phyloP scores from a whole-genome alignment of 1,140 invertebrate genomes.

The Argopecten irradians region DNA sequence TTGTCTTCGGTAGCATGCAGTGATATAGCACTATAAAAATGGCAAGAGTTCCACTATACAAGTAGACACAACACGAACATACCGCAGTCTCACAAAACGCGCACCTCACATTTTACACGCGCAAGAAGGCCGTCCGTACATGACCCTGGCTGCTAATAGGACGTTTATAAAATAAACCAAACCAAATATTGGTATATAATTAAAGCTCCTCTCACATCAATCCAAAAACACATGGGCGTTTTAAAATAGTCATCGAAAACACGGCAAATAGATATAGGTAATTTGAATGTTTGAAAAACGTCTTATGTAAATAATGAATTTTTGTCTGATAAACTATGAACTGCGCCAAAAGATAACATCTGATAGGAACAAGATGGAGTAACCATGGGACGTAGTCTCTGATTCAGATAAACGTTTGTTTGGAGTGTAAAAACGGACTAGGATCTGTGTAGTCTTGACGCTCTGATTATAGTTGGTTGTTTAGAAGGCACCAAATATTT shows the following conservation, averaged over 20 bases:
- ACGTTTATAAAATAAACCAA: too few relatives aligned
- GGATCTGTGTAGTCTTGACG: not conserved
- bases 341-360: slow-evolving; percentile 7
- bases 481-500: not conserved
- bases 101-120: too few relatives aligned
- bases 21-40: too few relatives aligned
- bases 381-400: not conserved
- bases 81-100: too few relatives aligned
- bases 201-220: too few relatives aligned
- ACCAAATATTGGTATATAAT: too few relatives aligned
- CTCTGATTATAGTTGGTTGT: not conserved
- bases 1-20: too few relatives aligned
- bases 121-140: too few relatives aligned
- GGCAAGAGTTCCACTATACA: too few relatives aligned
- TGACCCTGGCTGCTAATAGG: too few relatives aligned
- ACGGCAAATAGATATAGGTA: not conserved
- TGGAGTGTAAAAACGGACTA: not conserved
- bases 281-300: not conserved
- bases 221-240: too few relatives aligned
- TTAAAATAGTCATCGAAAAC: not conserved
- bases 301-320: slow-evolving; percentile 19
- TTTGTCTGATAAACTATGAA: not conserved
- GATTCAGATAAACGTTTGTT: slow-evolving; percentile 21
- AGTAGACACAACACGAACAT: too few relatives aligned
- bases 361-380: slow-evolving; percentile 6